A percentile compares a stretch with the other conserved stretches of the same genome.
These are phyloP conservation scores for Leptinotarsa texana DNA, from an alignment of 1,140 invertebrate genomes.

Conservation along the genomic window DNA sequence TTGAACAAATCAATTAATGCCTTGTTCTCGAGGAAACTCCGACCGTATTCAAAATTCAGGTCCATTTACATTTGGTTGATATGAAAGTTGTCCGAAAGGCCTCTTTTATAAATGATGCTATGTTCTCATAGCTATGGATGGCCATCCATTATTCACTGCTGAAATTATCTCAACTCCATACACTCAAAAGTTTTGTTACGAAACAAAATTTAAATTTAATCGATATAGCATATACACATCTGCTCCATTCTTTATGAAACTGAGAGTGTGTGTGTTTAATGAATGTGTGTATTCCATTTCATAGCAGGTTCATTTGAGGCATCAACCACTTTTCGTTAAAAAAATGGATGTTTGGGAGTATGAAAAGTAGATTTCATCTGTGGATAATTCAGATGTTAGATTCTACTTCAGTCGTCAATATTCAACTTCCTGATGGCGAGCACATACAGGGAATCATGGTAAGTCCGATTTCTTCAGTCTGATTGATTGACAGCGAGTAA, in stretches of 20 bases:
- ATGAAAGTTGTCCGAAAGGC: background rate
- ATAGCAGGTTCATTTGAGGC: background rate
- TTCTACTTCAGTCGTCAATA: too few relatives aligned
- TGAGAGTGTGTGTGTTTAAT: background rate
- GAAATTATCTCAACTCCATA: conserved; percentile 1
- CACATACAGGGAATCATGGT: too few relatives aligned
- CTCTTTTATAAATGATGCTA: conserved; percentile 5
- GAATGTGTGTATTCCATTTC: background rate
- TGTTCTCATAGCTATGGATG: background rate
- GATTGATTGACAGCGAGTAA: too few relatives aligned
- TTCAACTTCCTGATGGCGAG: too few relatives aligned
- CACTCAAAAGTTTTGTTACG: conserved; percentile 1
- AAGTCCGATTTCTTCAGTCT: too few relatives aligned
- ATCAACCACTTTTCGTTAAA: too few relatives aligned
- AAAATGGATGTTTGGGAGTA: too few relatives aligned
- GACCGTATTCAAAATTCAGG: background rate
- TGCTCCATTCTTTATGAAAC: conserved; percentile 3
- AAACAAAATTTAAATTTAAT: conserved; percentile 7
- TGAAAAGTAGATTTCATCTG: too few relatives aligned
- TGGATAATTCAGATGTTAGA: too few relatives aligned
- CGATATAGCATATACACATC: conserved; percentile 6
- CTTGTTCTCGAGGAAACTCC: too few relatives aligned
- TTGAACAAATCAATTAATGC: too few relatives aligned
- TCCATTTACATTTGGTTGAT: conserved; percentile 8
- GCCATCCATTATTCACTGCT: background rate